Base-by-base conservation (phyloP, 2,113 vertebrate species). In the Chloroceryle aenea region DNA sequence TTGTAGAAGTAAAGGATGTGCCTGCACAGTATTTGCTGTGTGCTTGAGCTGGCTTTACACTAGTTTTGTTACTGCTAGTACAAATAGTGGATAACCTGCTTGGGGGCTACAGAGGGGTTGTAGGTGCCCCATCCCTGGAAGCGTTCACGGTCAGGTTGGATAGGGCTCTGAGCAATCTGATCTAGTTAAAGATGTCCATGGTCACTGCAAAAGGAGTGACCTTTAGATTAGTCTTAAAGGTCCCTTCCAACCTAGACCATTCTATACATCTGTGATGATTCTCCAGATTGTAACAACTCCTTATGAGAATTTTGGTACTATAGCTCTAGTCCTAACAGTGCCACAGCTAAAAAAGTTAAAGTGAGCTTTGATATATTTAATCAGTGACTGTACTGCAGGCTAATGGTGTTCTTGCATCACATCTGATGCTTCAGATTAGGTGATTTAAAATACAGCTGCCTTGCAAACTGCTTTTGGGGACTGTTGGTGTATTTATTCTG, bases 121-220 rank as follows among this genome's bases (percentile, higher is more conserved):
- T 56, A 8, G 16, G 11, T 79, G 22, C 21, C 10, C 10, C 0
- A 1, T 58, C 20, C 12, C 17, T 81, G 30, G 34, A 48, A 34
- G 7, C 4, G 25, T n/a, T 48, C 30, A 47, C 18, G 10, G 9
- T 15, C 30, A 16, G 38, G 42, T 9, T 45, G 18, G 26, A 22
- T 0, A 1, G 15, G 10, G 9, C 26, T 29, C n/a, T 79, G 56
- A 62, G 52, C 72, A n/a, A n/a, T n/a, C n/a, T n/a, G n/a, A n/a
- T n/a, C n/a, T n/a, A n/a, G n/a, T n/a, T n/a, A n/a, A n/a, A n/a
- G n/a, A n/a, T n/a, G n/a, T n/a, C n/a, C n/a, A n/a, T 53, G 23
- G 25, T 47, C 2, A 10, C 8, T 42, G 36, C 23, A 36, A 56
- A 30, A 56, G 30, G 13, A 61, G 34, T 25, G 32, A 12, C 2